Evolutionary conservation across 2,797 vertebrate species (phyloP).

Genomic region (Lutjanus campechanus): DNA sequence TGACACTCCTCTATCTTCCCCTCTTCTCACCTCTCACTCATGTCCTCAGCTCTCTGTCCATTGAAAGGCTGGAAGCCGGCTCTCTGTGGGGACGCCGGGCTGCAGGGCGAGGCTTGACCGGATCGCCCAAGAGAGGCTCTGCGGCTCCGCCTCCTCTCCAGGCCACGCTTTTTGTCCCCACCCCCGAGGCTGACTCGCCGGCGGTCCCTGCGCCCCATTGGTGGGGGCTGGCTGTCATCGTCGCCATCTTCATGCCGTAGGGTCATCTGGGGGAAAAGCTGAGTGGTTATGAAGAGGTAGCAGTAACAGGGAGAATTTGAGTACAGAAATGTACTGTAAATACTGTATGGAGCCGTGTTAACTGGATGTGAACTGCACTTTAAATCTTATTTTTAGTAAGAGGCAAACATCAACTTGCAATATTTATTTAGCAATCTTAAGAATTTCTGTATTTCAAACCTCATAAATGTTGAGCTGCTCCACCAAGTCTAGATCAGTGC

Average conservation of each 20-base stretch:
- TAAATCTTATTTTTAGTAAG: neutral
- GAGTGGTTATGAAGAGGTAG: slow-evolving; percentile 1
- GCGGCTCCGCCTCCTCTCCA: slow-evolving; percentile 92
- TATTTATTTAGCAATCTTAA: neutral
- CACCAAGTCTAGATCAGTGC: slow-evolving; percentile 93
- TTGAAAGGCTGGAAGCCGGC: slow-evolving; percentile 81
- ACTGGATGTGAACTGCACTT: neutral
- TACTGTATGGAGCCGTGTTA: neutral
- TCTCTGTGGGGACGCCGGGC: slow-evolving; percentile 77
- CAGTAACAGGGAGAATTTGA: neutral
- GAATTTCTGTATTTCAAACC: slow-evolving; percentile 79
- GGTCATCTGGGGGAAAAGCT: slow-evolving; percentile 79
- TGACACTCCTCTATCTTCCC: neutral
- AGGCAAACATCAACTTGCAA: neutral
- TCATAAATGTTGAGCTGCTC: slow-evolving; percentile 97
- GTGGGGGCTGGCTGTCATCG: slow-evolving; percentile 84
- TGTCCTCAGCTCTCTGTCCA: slow-evolving; percentile 80
- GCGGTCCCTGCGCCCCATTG: slow-evolving; percentile 85
- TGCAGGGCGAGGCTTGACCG: slow-evolving; percentile 86
- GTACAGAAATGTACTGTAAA: neutral
- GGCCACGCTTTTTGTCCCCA: slow-evolving; percentile 82
- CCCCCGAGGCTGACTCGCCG: slow-evolving; percentile 87
- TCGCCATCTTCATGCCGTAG: slow-evolving; percentile 93
- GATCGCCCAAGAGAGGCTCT: slow-evolving; percentile 90
- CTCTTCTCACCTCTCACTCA: slow-evolving; percentile 90